These are phyloP conservation scores for Urophycis tenuis DNA, from an alignment of 2,797 vertebrate species.

Conservation along the genomic window DNA sequence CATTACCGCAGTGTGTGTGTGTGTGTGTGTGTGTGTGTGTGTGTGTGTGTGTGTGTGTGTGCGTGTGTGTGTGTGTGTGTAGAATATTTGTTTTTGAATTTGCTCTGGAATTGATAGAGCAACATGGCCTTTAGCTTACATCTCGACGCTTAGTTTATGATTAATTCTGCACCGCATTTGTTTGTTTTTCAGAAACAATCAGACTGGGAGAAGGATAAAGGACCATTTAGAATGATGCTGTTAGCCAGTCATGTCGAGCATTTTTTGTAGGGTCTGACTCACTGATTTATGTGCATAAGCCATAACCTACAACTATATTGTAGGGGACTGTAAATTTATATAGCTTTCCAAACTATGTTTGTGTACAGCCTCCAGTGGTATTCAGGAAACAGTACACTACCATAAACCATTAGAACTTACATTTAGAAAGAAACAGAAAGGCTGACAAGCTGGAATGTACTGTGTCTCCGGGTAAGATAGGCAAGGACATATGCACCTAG, in stretches of 20 bases:
- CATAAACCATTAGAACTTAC: not conserved
- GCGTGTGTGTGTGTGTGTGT: not conserved
- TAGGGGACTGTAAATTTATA: not conserved
- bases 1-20: not conserved
- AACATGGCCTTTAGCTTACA: not conserved
- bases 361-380: not conserved
- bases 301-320: not conserved
- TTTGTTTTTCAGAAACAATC: not conserved
- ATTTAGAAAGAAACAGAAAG: not conserved
- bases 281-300: not conserved
- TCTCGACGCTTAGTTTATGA: not conserved
- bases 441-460: not conserved
- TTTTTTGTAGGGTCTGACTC: not conserved
- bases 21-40: too few species aligned
- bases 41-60: too few species aligned
- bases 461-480: too few species aligned
- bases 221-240: not conserved
- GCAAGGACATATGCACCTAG: too few species aligned
- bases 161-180: not conserved
- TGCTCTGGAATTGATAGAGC: not conserved
- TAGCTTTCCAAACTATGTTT: not conserved
- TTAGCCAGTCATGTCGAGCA: not conserved
- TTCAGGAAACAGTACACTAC: not conserved
- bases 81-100: not conserved
- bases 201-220: not conserved